Evolutionary conservation across 92 coral and sea anemone species (phyloP).

Genomic region (Heteractis magnifica): DNA sequence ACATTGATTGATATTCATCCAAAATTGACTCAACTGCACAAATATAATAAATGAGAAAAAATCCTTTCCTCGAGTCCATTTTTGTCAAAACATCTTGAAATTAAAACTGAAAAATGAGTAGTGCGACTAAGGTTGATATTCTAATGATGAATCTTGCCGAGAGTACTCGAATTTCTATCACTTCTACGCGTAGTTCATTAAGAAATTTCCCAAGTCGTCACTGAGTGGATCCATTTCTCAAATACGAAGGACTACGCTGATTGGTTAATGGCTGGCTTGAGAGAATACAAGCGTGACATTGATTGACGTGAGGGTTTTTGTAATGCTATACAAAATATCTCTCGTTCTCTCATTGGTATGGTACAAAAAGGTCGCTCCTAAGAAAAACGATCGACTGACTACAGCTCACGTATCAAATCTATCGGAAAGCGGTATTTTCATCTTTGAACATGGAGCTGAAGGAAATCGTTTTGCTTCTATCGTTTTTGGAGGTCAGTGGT

Average conservation of each 20-base stretch:
- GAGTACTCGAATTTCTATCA: neutral
- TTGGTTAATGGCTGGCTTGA: conserved; percentile 4
- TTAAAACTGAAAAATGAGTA: neutral
- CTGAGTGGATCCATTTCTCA: neutral
- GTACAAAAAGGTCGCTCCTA: too few relatives aligned
- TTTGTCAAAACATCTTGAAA: neutral
- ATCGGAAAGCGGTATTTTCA: too few relatives aligned
- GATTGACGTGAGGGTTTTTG: neutral
- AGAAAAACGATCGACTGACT: too few relatives aligned
- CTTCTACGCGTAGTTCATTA: neutral
- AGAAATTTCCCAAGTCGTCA: neutral
- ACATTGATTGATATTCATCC: conserved; percentile 1
- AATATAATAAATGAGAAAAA: neutral
- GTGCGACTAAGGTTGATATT: neutral
- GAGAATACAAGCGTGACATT: neutral
- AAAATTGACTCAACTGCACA: conserved; percentile 25
- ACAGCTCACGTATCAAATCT: too few relatives aligned
- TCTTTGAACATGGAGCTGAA: too few relatives aligned
- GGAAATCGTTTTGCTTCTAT: neutral
- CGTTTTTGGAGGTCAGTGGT: neutral
- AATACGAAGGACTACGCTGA: neutral
- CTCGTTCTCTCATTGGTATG: too few relatives aligned
- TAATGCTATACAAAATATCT: too few relatives aligned
- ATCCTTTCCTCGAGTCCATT: neutral
- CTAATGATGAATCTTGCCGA: neutral